These are phyloP conservation scores for Cynocephalus volans DNA, from an alignment of 2,113 vertebrate genomes.

Conservation along the genomic window DNA sequence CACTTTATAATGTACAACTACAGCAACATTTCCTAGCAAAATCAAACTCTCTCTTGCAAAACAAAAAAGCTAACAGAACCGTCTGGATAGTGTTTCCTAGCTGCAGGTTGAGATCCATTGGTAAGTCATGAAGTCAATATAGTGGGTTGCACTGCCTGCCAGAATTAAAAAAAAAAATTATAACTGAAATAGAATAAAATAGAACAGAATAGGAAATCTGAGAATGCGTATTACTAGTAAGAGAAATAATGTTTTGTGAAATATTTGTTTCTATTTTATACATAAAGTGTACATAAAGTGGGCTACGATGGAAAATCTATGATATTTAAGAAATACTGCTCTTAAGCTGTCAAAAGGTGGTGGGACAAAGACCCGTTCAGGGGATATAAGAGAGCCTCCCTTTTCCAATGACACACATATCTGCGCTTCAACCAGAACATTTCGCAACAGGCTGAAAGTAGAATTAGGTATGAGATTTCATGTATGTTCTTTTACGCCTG, in stretches of 20 bases:
- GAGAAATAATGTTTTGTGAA: neutral
- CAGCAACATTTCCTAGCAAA: neutral
- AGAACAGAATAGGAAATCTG: neutral
- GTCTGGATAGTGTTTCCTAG: neutral
- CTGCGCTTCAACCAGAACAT: neutral
- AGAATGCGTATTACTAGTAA: neutral
- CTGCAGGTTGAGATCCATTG: neutral
- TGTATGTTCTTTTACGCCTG: neutral
- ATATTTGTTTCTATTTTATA: slow-evolving; percentile 1
- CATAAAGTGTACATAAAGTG: neutral
- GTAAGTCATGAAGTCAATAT: neutral
- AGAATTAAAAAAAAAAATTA: neutral
- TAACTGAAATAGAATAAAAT: slow-evolving; percentile 10
- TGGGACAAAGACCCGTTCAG: neutral
- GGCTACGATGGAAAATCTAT: neutral
- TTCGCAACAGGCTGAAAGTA: neutral
- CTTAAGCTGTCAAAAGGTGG: neutral
- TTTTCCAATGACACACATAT: neutral
- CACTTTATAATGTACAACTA: neutral
- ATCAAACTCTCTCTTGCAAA: slow-evolving; percentile 8
- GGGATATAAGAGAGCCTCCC: neutral
- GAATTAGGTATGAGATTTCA: neutral
- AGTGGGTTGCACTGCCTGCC: neutral
- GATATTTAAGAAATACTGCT: neutral
- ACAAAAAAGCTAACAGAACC: neutral